Evolutionary conservation across 2,888 invertebrate species (phyloP).

Genomic region (Archips xylosteana): DNA sequence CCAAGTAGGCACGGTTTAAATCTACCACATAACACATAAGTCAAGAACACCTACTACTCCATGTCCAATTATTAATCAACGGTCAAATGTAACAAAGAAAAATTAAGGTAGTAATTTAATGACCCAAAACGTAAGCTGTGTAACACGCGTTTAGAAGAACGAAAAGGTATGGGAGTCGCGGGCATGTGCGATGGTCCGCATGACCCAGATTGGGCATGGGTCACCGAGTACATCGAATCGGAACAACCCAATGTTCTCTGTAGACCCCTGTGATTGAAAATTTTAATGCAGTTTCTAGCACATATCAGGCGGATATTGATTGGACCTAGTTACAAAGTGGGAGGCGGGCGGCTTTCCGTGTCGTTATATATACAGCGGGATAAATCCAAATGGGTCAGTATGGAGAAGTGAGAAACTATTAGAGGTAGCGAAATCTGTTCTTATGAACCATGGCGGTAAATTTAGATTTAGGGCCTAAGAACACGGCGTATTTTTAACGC

Average conservation of each 20-base stretch:
- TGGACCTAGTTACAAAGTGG: slow-evolving; percentile 1
- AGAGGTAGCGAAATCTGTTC: no score
- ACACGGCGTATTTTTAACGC: no score
- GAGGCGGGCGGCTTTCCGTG: neutral
- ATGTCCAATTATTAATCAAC: no score
- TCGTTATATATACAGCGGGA: no score
- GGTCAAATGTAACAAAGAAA: no score
- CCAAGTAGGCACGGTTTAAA: no score
- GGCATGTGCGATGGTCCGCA: slow-evolving; percentile 64
- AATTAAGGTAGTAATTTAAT: neutral
- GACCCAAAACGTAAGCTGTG: neutral
- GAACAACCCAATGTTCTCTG: slow-evolving; percentile 54
- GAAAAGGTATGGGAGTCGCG: neutral
- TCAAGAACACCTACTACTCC: no score
- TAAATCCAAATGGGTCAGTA: no score
- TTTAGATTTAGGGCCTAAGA: no score
- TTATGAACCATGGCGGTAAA: no score
- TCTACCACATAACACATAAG: no score
- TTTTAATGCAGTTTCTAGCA: slow-evolving; percentile 46
- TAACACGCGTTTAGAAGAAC: neutral
- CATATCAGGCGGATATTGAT: slow-evolving; percentile 25
- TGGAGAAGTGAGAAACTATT: no score
- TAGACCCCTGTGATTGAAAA: slow-evolving; percentile 65
- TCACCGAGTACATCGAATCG: slow-evolving; percentile 59
- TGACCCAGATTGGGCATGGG: slow-evolving; percentile 79